Evolutionary conservation across 2,113 vertebrate genomes (phyloP), one percentile per base, ranked within the genome.

Genomic region (Ifrita kowaldi): DNA sequence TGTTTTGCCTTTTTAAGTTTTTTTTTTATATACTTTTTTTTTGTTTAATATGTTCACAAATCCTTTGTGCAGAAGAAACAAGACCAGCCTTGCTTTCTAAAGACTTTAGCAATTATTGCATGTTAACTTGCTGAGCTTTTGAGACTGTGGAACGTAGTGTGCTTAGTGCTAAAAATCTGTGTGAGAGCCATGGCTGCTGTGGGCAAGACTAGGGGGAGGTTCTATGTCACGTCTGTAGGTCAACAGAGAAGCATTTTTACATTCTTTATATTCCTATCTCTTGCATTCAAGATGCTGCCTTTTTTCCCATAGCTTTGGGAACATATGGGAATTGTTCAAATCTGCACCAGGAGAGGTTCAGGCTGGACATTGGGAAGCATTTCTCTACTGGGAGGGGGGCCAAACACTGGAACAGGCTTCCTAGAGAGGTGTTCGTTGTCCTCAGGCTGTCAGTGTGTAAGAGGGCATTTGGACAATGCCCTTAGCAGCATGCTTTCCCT

Each of bases 391-490:
- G 22, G 7, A 70, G 16, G 12, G 14, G 44, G 22, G 37, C 47
- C 18, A 52, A 7, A 62, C 41, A 10, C 33, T 56, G 46, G 3
- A 56, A 71, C 8, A 67, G 57, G 20, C 52, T 84, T 42, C 9
- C 52, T 37, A 4, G 49, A 55, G 14, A n/a, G 15, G 6, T 70
- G 14, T 13, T 22, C 0, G 0, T 3, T 68, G 17, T 4, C 10
- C 28, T 39, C 32, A 44, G 16, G 10, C 76, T 39, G 7, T 28
- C 39, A 64, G 7, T 32, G 3, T 69, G 74, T 13, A 6, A 86
- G 9, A 70, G 12, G 8, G 2, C 11, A 18, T 56, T 56, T 87
- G 44, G 19, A 24, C 33, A 64, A 30, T 7, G 7, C 5, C 30
- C 24, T 35, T 70, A 56, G 42, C 0, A 71, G 6, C 18, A 13